Conservation (phyloP, 2,797 vertebrate species). For the Pseudochromis fuscus region DNA sequence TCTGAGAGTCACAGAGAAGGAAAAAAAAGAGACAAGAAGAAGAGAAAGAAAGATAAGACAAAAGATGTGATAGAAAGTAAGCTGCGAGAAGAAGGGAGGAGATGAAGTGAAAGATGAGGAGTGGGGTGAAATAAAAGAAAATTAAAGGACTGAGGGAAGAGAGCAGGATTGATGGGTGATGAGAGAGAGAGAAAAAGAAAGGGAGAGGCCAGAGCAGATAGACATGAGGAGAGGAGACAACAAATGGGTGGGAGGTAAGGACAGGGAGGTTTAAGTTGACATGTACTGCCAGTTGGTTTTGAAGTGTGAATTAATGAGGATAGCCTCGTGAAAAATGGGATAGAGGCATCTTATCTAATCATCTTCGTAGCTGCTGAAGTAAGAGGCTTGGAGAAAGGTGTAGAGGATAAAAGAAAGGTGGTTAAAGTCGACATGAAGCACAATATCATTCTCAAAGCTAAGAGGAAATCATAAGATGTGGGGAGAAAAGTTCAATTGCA, state of each 20-base stretch:
- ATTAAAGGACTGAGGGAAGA: conserved; percentile 18
- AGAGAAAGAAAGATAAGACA: conserved; percentile 17
- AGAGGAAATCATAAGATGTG: conserved; percentile 4
- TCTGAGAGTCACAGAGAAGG: conserved; percentile 58
- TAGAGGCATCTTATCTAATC: conserved; percentile 44
- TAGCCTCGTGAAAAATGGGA: conserved; percentile 51
- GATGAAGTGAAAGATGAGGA: conserved; percentile 33
- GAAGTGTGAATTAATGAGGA: conserved; percentile 52
- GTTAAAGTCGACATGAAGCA: conserved; percentile 11
- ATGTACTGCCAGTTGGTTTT: conserved; percentile 33
- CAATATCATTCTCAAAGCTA: conserved; percentile 5
- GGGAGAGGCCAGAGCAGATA: conserved; percentile 7
- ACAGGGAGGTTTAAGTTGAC: conserved; percentile 29
- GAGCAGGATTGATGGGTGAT: conserved; percentile 18
- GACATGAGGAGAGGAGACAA: conserved; percentile 23
- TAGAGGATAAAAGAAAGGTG: conserved; percentile 17
- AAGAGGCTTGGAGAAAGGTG: conserved; percentile 14
- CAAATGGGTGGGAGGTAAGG: conserved; percentile 20
- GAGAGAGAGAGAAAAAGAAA: background rate
- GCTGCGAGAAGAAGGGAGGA: conserved; percentile 18
- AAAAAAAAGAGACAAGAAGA: conserved; percentile 34
- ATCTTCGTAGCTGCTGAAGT: conserved; percentile 34
- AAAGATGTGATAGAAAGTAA: conserved; percentile 51
- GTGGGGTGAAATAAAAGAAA: conserved; percentile 32
- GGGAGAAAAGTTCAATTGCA: background rate